Percentiles rank a stretch among this genome's conserved stretches.
Conservation (phyloP, 2,888 invertebrate genomes). For the Netelia melanura region DNA sequence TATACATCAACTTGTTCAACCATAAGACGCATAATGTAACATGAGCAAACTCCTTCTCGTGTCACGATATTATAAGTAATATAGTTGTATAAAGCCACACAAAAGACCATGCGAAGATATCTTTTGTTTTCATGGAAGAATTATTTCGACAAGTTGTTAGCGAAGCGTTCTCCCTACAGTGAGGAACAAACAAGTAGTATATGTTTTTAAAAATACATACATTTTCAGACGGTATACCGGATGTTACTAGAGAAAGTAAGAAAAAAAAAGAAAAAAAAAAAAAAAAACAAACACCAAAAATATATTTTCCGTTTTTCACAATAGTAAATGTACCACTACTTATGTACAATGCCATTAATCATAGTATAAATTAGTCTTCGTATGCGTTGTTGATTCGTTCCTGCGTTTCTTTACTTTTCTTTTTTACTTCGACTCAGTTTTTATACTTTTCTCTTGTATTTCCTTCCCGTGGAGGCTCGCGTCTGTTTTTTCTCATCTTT, state of each 20-base stretch:
- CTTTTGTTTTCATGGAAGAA: slow-evolving; percentile 53
- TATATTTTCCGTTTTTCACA: slow-evolving; percentile 74
- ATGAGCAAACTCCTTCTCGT: slow-evolving; percentile 34
- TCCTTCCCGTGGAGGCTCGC: slow-evolving; percentile 58
- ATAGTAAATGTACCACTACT: slow-evolving; percentile 79
- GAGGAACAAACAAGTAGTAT: slow-evolving; percentile 9
- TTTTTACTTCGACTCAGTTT: slow-evolving; percentile 59
- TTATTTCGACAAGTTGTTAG: slow-evolving; percentile 33
- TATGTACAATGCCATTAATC: slow-evolving; percentile 81
- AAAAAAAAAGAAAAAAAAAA: slow-evolving; percentile 64
- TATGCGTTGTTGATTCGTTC: slow-evolving; percentile 56
- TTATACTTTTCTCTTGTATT: slow-evolving; percentile 10
- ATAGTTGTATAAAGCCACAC: slow-evolving; percentile 45
- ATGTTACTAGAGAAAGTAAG: not conserved
- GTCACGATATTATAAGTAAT: slow-evolving; percentile 38
- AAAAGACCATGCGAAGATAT: slow-evolving; percentile 20
- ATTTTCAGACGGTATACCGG: slow-evolving; percentile 24
- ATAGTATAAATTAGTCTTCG: slow-evolving; percentile 77
- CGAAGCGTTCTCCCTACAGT: slow-evolving; percentile 5
- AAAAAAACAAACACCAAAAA: slow-evolving; percentile 77
- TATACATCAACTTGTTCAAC: slow-evolving; percentile 55
- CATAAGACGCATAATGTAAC: slow-evolving; percentile 40
- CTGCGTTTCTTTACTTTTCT: not conserved
- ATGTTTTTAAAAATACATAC: slow-evolving; percentile 9
- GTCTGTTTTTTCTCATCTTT: slow-evolving; percentile 52